Conservation (phyloP, 2,113 vertebrate genomes). For the Sphaerodactylus townsendi region DNA sequence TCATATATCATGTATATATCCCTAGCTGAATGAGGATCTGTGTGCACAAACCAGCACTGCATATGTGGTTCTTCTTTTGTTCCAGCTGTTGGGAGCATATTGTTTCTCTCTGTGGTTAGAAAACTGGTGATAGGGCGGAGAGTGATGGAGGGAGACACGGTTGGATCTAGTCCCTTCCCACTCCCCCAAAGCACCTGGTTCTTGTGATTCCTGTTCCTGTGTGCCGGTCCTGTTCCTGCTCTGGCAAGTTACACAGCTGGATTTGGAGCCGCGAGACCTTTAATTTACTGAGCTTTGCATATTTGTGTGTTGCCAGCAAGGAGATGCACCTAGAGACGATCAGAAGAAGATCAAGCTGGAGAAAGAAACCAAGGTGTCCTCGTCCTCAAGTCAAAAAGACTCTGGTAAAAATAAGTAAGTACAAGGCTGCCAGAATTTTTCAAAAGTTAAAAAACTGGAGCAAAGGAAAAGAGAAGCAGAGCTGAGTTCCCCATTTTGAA, state of each 20-base stretch:
- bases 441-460: not conserved
- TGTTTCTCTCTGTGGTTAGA: not conserved
- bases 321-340: conserved; percentile 57
- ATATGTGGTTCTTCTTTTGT: not conserved
- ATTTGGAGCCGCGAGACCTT: not conserved
- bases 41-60: not conserved
- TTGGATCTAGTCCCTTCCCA: not conserved
- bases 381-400: conserved; percentile 54
- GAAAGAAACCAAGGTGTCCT: conserved; percentile 63
- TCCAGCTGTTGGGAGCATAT: not conserved
- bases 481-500: not conserved
- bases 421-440: not conserved
- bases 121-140: not conserved
- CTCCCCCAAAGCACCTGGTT: too few species aligned
- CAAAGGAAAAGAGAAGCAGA: not conserved
- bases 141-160: not conserved
- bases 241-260: not conserved
- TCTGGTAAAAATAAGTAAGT: conserved; percentile 78
- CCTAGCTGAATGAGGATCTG: not conserved
- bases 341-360: conserved; percentile 78
- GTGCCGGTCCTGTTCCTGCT: too few species aligned
- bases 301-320: conserved; percentile 53
- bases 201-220: too few species aligned
- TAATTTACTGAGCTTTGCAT: not conserved
- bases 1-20: too few species aligned